Evolutionary conservation across 2,888 invertebrate genomes (phyloP), one percentile per base, ranked within the genome.

Genomic region (Drosophila nr. perissopoda): DNA sequence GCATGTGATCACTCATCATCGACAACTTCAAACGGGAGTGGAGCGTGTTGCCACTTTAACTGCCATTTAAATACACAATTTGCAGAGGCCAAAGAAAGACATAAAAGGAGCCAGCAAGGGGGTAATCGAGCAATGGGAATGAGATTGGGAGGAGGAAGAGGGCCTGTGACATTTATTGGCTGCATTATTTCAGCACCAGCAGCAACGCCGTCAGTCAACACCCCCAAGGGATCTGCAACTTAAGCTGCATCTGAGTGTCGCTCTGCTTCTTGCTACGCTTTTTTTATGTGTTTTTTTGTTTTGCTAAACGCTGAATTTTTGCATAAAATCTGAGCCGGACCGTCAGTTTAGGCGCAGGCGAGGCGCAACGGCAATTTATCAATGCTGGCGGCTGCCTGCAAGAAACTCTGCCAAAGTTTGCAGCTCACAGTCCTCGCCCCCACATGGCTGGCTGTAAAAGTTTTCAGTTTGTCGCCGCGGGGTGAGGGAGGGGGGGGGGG

Each of bases 31-130:
- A 87, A 87, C 85, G 90, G 76, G 77, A 77, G 62, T 69, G 87
- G 84, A 87, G 78, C 87, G 87, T 87, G 87, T 89, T 90, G 85
- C 87, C 90, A 87, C 87, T 87, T 87, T 90, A 87, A 89, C 90
- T 87, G 86, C 87, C 88, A 90, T 87, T 87, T 90, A 90, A 90
- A 87, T 89, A 87, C 54, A 89, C 87, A 87, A 83, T 83, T 80
- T 78, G 71, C 81, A 60, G 54, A 68, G 76, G 56, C 65, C 66
- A 76, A 63, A 68, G 76, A 65, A 80, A 79, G 78, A 86, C 83
- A 89, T 86, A 89, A 86, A 86, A 89, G 86, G 33, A 66, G 67
- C 52, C 33, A 42, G 62, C 13, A 18, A 48, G 29, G n/a, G 18
- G 25, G 18, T n/a, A 5, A 38, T 18, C 7, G 27, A 8, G 29